Evolutionary conservation across 1,140 invertebrate species (phyloP), one percentile per base, ranked within the genome.

Genomic region (Drosophila obscura): DNA sequence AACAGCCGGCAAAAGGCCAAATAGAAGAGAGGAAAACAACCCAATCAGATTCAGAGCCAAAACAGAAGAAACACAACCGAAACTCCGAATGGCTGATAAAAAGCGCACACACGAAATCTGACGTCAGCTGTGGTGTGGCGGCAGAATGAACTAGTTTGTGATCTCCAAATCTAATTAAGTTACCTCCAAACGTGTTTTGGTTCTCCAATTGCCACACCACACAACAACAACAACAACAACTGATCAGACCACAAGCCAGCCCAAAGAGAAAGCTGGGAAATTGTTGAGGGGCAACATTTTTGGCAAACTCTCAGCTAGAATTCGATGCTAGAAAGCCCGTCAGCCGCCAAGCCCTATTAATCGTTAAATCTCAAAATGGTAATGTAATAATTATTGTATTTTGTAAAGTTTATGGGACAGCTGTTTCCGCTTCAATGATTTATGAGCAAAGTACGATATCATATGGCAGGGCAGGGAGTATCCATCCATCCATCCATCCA

Each of bases 161-260:
- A 78, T 69, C 75, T 68, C 62, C 50, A 87, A 77, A 87, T 85
- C 83, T 87, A 85, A 85, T 85, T 85, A 87, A 73, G 76, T 81
- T 82, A 68, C 53, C 46, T 67, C 48, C 60, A 77, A 74, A 85
- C 81, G 69, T 82, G 82, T 77, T 77, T 67, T 72, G 69, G 45
- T 64, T 62, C 31, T 39, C 19, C 35, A 56, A 52, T 48, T 56
- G 51, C 52, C 57, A 60, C 46, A 59, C 31, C 22, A 2, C 8
- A 43, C 52, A 16, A 41, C 4, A 24, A 24, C 28, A 43, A 24
- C 41, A 55, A 13, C 19, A 56, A 19, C 22, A 11, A 28, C 16
- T 44, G 16, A 24, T 11, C 35, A 39, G 35, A 35, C 31, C 31
- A 22, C 39, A 9, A 35, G 28, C 50, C 19, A 59, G 50, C 15